Conservation (phyloP, 2,797 vertebrate species). For the Poeciliopsis turneri region DNA sequence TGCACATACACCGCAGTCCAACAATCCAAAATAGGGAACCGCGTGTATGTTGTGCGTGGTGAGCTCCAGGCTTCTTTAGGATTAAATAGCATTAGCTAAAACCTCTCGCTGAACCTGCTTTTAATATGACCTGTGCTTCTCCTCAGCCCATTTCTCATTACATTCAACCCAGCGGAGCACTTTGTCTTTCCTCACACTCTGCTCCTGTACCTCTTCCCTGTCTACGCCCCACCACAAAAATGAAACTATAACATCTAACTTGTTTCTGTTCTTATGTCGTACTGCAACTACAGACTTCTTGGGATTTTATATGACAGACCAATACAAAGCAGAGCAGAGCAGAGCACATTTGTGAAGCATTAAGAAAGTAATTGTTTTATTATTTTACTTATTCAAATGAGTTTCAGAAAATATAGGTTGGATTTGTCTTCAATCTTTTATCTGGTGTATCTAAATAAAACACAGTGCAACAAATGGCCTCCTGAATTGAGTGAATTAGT, state of each 20-base stretch:
- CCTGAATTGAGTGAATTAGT: not conserved
- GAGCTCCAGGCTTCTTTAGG: slow-evolving; percentile 53
- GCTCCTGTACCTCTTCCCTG: slow-evolving; percentile 36
- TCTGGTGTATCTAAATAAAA: not conserved
- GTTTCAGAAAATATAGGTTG: not conserved
- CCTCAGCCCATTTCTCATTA: slow-evolving; percentile 54
- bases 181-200: slow-evolving; percentile 47
- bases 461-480: not conserved
- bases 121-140: slow-evolving; percentile 74
- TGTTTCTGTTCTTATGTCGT: slow-evolving; percentile 31
- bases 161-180: slow-evolving; percentile 64
- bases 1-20: slow-evolving; percentile 37
- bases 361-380: not conserved
- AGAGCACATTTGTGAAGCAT: not conserved
- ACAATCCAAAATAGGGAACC: slow-evolving; percentile 54
- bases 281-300: not conserved
- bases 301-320: not conserved
- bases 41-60: slow-evolving; percentile 32
- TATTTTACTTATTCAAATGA: not conserved
- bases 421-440: not conserved
- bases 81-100: slow-evolving; percentile 67
- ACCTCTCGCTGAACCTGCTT: slow-evolving; percentile 73
- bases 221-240: slow-evolving; percentile 9
- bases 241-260: slow-evolving; percentile 19
- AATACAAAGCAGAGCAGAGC: not conserved